Conservation (phyloP, 2,797 vertebrate genomes). For the Bufotes viridis region DNA sequence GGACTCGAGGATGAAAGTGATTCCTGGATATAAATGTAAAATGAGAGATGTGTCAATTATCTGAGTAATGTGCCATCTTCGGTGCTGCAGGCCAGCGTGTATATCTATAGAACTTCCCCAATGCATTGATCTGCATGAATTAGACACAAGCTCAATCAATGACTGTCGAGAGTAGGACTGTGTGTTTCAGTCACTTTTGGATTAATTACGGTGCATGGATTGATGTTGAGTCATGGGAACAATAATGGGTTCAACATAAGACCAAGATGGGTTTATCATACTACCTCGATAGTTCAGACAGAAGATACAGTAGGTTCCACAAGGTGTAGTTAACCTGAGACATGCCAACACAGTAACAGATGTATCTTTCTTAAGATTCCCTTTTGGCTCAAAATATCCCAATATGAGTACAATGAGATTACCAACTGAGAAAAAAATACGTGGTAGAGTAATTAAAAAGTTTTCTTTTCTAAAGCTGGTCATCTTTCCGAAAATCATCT, state of each 20-base stretch:
- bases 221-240: not conserved
- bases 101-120: conserved; percentile 10
- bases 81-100: conserved; percentile 2
- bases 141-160: conserved; percentile 17
- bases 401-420: too few relatives aligned
- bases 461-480: too few relatives aligned
- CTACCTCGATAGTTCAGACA: not conserved
- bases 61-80: conserved; percentile 9
- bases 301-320: not conserved
- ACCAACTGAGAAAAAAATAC: too few relatives aligned
- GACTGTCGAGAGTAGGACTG: not conserved
- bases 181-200: not conserved
- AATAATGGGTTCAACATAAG: not conserved
- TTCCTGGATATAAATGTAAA: conserved; percentile 18
- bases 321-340: not conserved
- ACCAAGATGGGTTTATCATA: not conserved
- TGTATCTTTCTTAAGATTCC: too few relatives aligned
- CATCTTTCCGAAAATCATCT: too few relatives aligned
- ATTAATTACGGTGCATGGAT: not conserved
- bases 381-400: too few relatives aligned
- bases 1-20: not conserved
- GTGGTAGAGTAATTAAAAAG: too few relatives aligned
- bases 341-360: too few relatives aligned
- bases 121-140: conserved; percentile 25
- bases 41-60: conserved; percentile 38